phyloP scores from a whole-genome alignment of 2,797 vertebrate genomes.

The Brotula barbata region DNA sequence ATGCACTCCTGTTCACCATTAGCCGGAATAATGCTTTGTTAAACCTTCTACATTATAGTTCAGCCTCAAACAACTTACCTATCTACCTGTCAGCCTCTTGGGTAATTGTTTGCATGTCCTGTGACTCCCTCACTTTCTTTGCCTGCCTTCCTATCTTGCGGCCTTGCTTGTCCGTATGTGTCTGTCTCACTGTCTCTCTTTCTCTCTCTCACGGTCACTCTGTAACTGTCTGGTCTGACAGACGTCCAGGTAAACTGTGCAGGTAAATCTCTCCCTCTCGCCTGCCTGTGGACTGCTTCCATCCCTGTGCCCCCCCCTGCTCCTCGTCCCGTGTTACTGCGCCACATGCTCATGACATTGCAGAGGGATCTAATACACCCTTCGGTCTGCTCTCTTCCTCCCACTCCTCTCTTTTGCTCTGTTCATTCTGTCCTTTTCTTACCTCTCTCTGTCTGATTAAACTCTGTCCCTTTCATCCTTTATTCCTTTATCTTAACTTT shows the following conservation, averaged over 20 bases:
- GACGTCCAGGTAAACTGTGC: constrained; percentile 85
- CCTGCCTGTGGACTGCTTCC: constrained; percentile 86
- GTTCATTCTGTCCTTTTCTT: constrained; percentile 13
- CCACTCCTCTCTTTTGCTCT: constrained; percentile 9
- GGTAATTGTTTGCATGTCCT: constrained; percentile 76
- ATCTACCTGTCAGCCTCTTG: constrained; percentile 47
- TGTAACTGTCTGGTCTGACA: constrained; percentile 86
- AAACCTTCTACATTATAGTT: constrained; percentile 18
- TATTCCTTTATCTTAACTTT: neutral
- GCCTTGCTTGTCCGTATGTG: constrained; percentile 82
- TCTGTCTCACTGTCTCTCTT: constrained; percentile 88
- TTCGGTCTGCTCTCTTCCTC: constrained; percentile 55
- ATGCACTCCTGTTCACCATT: constrained; percentile 26
- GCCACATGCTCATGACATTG: constrained; percentile 46
- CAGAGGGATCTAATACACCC: constrained; percentile 63
- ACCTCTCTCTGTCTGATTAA: constrained; percentile 16
- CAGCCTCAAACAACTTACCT: constrained; percentile 52
- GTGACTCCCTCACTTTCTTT: constrained; percentile 77
- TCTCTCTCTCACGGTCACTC: constrained; percentile 84
- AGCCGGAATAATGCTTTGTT: constrained; percentile 39
- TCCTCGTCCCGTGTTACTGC: constrained; percentile 75
- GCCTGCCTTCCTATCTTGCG: constrained; percentile 82
- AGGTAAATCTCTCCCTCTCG: constrained; percentile 86
- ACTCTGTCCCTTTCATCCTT: neutral
- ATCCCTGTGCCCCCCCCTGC: constrained; percentile 73